Percentiles rank a stretch among this genome's conserved stretches.
Evolutionary conservation across 2,797 vertebrate species (phyloP).

Genomic region (Diplodus puntazzo): DNA sequence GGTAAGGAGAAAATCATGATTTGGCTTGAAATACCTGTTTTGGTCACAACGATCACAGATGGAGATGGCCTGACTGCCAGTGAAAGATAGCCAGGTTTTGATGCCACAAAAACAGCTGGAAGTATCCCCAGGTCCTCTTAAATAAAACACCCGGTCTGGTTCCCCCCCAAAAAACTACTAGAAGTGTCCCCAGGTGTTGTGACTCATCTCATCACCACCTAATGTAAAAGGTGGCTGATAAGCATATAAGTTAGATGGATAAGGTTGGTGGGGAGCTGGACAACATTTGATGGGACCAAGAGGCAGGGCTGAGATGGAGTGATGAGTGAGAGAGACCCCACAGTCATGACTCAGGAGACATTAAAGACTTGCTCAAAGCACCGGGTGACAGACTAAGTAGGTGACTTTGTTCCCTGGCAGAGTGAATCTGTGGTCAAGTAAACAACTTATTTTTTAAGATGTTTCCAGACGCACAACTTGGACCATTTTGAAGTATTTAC

Average conservation of each 20-base stretch:
- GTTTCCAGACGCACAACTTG: conserved; percentile 12
- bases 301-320: neutral
- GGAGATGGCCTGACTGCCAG: no score
- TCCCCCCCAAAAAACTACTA: no score
- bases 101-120: no score
- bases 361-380: neutral
- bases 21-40: no score
- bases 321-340: neutral
- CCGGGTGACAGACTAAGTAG: neutral
- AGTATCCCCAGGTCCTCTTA: no score
- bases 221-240: no score
- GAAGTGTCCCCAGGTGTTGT: no score
- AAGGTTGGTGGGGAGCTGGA: neutral
- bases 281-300: neutral
- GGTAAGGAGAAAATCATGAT: no score
- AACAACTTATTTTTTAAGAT: conserved; percentile 3
- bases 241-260: neutral
- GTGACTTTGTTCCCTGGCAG: conserved; percentile 4
- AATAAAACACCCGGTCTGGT: no score
- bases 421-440: conserved; percentile 27
- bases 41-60: no score
- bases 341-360: neutral
- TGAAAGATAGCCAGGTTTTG: no score
- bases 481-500: conserved; percentile 35
- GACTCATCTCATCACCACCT: no score